phyloP scores from a whole-genome alignment of 2,113 vertebrate genomes.

The Camelus bactrianus region DNA sequence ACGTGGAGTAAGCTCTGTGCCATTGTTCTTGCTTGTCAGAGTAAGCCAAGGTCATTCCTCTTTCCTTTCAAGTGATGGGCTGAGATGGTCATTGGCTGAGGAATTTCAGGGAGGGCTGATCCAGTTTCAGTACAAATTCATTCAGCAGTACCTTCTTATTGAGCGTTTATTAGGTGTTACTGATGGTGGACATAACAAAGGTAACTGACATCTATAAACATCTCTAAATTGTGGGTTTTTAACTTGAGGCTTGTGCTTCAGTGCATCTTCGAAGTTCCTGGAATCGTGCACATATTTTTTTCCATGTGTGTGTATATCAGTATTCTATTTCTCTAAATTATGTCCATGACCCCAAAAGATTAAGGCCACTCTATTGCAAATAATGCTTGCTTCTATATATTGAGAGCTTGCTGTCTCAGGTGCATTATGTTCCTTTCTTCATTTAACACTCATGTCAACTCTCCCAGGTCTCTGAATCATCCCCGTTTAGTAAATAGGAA shows the following conservation, averaged over 20 bases:
- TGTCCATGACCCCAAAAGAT: neutral
- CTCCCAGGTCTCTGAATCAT: neutral
- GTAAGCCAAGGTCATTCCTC: conserved; percentile 79
- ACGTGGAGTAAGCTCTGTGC: conserved; percentile 35
- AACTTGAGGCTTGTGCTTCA: neutral
- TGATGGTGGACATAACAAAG: neutral
- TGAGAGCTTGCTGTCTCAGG: neutral
- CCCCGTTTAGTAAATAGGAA: neutral
- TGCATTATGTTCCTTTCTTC: neutral
- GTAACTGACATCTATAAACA: neutral
- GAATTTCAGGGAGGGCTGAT: neutral
- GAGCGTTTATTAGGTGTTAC: neutral
- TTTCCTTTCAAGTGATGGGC: conserved; percentile 37
- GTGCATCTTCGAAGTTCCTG: neutral
- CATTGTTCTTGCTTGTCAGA: conserved; percentile 35
- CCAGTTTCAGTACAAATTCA: neutral
- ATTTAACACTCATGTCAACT: neutral
- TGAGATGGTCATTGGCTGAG: neutral
- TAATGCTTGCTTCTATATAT: neutral
- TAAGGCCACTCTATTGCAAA: neutral
- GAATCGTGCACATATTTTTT: neutral
- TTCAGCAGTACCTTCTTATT: neutral
- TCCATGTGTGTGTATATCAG: neutral
- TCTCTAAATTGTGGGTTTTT: neutral
- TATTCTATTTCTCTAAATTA: neutral